Base-by-base conservation (phyloP, 2,113 vertebrate genomes). In the Pelodiscus sinensis region DNA sequence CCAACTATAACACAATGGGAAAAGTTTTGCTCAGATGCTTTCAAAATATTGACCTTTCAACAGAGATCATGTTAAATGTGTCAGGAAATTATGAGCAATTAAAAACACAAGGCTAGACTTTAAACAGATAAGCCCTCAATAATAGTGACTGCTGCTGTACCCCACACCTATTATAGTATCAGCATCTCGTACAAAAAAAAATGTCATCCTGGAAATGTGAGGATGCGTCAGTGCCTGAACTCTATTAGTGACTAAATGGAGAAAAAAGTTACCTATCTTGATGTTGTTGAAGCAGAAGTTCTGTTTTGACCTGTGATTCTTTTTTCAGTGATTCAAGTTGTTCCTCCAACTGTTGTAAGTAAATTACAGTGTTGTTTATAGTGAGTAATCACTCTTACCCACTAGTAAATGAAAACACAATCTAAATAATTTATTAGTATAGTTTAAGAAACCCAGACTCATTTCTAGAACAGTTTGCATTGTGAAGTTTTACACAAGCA, bases 231-330 rank as follows among this genome's bases (percentile, higher is more conserved):
- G 10, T 78, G 7, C 8, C 24, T 81, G 75, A 52, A 4, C 11
- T 77, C 68, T 31, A 54, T 1, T 3, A 60, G 84, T 2, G 16
- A 65, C 68, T 52, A 52, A 56, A 31, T 2, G 6, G 8, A 88
- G 22, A 86, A 52, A 2, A 29, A 2, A 29, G 8, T 71, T 97
- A 98, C 98, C 98, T 98, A 79, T 98, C 94, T 88, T 96, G 96
- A 92, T 97, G 96, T 11, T 98, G 96, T 54, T 98, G 97, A 92
- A 97, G 87, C 82, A 98, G 87, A 73, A 95, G 56, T 2, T 97
- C 95, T 3, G 85, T 96, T 96, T 91, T 97, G 73, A 57, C 95
- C 80, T 95, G 93, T 56, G 93, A 92, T 83, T 97, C 97, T 90
- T 94, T 94, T 85, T 96, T 97, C 85, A 98, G 38, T 22, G 77